Conservation (phyloP, 1,140 invertebrate species). For the Dinothrombium tinctorium region DNA sequence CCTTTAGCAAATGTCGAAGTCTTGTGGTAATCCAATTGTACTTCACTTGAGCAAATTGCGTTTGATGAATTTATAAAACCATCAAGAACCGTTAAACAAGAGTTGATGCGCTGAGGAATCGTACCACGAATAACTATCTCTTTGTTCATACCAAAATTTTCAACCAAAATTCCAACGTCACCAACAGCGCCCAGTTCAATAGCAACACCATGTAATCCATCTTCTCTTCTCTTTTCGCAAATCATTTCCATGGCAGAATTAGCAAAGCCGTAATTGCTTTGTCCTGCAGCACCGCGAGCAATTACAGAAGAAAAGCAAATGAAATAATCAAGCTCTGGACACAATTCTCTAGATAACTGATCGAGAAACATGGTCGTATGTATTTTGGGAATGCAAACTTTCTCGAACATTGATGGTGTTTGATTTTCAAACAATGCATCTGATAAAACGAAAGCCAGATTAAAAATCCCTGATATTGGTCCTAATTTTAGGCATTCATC, state of each 20-base stretch:
- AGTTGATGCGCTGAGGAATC: slow-evolving; percentile 64
- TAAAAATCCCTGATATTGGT: slow-evolving; percentile 74
- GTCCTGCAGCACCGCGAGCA: not conserved
- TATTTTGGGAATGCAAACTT: slow-evolving; percentile 32
- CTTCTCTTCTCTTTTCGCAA: slow-evolving; percentile 32
- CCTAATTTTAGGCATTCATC: slow-evolving; percentile 36
- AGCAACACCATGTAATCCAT: slow-evolving; percentile 44
- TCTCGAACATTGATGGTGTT: slow-evolving; percentile 45
- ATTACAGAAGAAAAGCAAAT: slow-evolving; percentile 75
- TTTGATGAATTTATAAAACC: slow-evolving; percentile 34
- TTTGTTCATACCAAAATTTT: slow-evolving; percentile 38
- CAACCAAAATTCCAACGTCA: slow-evolving; percentile 61
- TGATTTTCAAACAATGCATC: slow-evolving; percentile 31
- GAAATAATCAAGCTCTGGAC: slow-evolving; percentile 56
- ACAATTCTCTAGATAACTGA: slow-evolving; percentile 34
- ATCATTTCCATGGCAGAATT: slow-evolving; percentile 86
- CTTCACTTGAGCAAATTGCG: not conserved
- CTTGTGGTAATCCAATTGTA: slow-evolving; percentile 22
- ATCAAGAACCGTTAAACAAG: slow-evolving; percentile 62
- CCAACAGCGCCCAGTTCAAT: slow-evolving; percentile 96
- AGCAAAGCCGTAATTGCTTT: slow-evolving; percentile 27
- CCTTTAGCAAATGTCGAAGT: slow-evolving; percentile 40
- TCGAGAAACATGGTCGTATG: slow-evolving; percentile 47
- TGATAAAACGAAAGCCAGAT: slow-evolving; percentile 37
- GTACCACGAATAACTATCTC: slow-evolving; percentile 76